Conservation (phyloP, 2,797 vertebrate species). For the Myotis vivesi region DNA sequence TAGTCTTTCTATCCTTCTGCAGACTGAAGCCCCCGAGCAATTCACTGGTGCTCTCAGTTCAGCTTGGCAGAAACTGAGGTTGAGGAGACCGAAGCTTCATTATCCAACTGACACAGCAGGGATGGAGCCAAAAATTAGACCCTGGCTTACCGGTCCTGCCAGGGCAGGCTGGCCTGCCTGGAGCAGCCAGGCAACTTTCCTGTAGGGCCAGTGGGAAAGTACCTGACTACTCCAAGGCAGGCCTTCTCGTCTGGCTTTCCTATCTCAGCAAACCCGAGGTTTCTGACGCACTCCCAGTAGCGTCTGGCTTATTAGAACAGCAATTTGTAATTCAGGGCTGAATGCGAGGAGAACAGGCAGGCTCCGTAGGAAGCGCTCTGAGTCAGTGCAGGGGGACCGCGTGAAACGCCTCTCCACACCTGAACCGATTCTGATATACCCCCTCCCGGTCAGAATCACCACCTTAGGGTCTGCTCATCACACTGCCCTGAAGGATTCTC, state of each 20-base stretch:
- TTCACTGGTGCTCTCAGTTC: not conserved
- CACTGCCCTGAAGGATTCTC: not conserved
- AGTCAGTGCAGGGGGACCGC: not conserved
- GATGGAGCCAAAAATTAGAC: slow-evolving; percentile 26
- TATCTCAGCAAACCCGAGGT: not conserved
- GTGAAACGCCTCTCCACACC: not conserved
- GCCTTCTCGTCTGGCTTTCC: not conserved
- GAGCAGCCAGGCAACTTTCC: slow-evolving; percentile 36
- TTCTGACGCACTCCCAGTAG: not conserved
- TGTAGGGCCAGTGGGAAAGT: not conserved
- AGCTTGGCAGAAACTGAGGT: slow-evolving; percentile 22
- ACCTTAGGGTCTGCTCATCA: not conserved
- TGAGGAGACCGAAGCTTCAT: slow-evolving; percentile 33
- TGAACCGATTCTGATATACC: not conserved
- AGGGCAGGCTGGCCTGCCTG: slow-evolving; percentile 31
- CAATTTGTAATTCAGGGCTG: not conserved
- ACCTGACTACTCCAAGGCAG: slow-evolving; percentile 7
- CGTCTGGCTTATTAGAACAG: not conserved
- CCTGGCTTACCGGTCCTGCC: not conserved
- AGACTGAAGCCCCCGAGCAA: not conserved
- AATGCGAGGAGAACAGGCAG: not conserved
- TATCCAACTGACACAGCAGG: slow-evolving; percentile 10
- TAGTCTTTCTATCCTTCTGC: not conserved
- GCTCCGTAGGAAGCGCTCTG: not conserved
- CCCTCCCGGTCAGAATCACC: not conserved